Evolutionary conservation across 2,113 vertebrate species (phyloP).

Genomic region (Picathartes gymnocephalus): DNA sequence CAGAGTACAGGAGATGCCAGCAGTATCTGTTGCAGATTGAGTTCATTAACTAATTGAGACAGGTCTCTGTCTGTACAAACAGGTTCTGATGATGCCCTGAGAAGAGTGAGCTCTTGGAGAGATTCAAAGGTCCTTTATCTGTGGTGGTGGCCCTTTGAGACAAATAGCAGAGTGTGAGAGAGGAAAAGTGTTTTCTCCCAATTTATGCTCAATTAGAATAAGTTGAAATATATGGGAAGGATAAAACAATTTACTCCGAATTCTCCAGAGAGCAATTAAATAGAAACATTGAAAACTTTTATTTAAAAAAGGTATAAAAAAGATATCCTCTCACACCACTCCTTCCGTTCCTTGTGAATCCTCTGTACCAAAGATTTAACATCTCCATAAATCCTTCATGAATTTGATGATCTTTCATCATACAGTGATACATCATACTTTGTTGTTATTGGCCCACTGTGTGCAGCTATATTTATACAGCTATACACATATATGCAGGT

Average conservation of each 20-base stretch:
- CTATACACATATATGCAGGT: not conserved
- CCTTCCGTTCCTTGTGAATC: not conserved
- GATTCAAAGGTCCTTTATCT: not conserved
- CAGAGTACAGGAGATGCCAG: not conserved
- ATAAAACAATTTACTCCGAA: not conserved
- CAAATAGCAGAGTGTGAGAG: not conserved
- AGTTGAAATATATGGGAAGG: not conserved
- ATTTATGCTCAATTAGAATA: not conserved
- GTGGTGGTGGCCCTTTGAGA: not conserved
- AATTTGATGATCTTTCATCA: not conserved
- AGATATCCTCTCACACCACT: not conserved
- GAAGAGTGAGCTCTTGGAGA: not conserved
- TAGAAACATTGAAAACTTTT: not conserved
- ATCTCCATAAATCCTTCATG: not conserved
- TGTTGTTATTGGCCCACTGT: not conserved
- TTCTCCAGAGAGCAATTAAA: slow-evolving; percentile 20
- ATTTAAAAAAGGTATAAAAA: not conserved
- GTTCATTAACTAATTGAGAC: not conserved
- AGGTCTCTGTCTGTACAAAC: accelerated
- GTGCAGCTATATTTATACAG: not conserved
- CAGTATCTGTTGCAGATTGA: not conserved
- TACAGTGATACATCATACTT: not conserved
- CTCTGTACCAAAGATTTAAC: not conserved
- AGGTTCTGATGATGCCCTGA: not conserved
- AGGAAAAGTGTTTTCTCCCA: not conserved